phyloP scores from a whole-genome alignment of 1,140 invertebrate genomes.

The Drosophila bocki region DNA sequence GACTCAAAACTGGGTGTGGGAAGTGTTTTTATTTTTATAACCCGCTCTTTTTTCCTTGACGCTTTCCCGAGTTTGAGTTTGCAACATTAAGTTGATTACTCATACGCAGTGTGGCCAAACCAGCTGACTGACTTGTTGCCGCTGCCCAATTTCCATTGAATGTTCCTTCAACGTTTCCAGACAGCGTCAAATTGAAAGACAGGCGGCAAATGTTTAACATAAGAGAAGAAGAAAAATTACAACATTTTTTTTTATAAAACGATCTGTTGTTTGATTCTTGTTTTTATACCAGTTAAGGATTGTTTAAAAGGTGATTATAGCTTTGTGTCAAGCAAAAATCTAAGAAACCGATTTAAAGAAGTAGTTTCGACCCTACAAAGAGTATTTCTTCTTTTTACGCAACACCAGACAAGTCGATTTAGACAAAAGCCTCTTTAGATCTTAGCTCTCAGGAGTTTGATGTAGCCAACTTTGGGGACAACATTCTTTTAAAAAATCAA shows the following conservation, averaged over 20 bases:
- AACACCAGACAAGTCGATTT: neutral
- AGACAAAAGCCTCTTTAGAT: neutral
- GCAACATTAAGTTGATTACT: conserved; percentile 53
- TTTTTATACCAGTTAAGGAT: neutral
- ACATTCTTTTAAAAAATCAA: too few relatives aligned
- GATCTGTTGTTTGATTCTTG: neutral
- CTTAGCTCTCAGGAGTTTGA: neutral
- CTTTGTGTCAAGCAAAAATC: neutral
- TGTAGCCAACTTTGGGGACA: neutral
- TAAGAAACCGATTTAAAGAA: too few relatives aligned
- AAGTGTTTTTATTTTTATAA: conserved; percentile 20
- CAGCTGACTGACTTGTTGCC: conserved; percentile 23
- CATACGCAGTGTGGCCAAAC: conserved; percentile 60
- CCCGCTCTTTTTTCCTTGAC: conserved; percentile 6
- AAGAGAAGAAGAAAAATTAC: neutral
- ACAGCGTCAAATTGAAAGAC: conserved; percentile 11
- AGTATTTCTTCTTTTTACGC: neutral
- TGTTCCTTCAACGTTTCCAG: neutral
- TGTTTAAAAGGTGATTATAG: neutral
- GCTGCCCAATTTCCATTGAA: conserved; percentile 14
- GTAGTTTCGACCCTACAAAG: too few relatives aligned
- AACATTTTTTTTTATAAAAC: neutral
- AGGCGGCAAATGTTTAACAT: neutral
- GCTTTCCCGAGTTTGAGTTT: conserved; percentile 26
- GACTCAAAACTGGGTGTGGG: conserved; percentile 40